These are phyloP conservation scores for Lepidonotus clava DNA, from an alignment of 2,888 invertebrate species.

Conservation along the genomic window DNA sequence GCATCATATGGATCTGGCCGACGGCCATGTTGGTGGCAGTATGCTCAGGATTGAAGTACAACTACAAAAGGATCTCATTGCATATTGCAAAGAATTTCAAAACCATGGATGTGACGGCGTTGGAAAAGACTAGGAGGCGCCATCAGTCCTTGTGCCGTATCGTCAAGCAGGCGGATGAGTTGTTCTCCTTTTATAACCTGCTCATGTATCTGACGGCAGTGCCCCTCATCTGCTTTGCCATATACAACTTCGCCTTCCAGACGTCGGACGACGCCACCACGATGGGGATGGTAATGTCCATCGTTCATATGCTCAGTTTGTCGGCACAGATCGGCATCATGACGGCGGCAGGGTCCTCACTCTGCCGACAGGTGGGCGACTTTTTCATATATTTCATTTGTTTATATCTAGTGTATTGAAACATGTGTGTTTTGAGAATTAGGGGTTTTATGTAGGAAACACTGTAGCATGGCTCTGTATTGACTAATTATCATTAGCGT, in stretches of 20 bases:
- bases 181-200: slow-evolving; percentile 51
- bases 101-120: neutral
- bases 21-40: neutral
- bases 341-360: slow-evolving; percentile 28
- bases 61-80: neutral
- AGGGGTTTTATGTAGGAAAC: no score
- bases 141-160: slow-evolving; percentile 48
- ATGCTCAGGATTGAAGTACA: slow-evolving; percentile 4
- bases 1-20: slow-evolving; percentile 39
- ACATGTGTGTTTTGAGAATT: no score
- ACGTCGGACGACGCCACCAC: slow-evolving; percentile 1
- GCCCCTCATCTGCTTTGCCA: slow-evolving; percentile 52
- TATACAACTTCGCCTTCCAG: slow-evolving; percentile 54
- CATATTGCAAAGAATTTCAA: neutral
- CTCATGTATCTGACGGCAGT: slow-evolving; percentile 48
- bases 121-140: slow-evolving; percentile 43
- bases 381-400: no score
- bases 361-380: slow-evolving; percentile 22
- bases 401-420: no score
- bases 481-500: no score
- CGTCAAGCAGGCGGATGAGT: slow-evolving; percentile 24
- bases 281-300: neutral
- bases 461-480: no score
- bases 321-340: slow-evolving; percentile 20
- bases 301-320: slow-evolving; percentile 42